Evolutionary conservation across 2,888 invertebrate species (phyloP).

Genomic region (Spodoptera littoralis): DNA sequence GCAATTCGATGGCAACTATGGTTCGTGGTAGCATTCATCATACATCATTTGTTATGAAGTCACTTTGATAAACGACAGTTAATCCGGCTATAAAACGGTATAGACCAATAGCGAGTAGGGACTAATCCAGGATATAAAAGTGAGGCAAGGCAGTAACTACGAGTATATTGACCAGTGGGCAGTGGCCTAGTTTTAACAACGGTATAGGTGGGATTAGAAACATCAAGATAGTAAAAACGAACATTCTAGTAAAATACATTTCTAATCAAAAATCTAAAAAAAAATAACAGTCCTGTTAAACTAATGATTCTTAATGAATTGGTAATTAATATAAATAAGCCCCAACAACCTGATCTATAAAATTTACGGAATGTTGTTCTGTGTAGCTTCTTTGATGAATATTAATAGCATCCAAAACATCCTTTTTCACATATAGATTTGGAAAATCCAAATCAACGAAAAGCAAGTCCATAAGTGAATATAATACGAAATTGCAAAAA

Average conservation of each 20-base stretch:
- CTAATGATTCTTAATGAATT: conserved; percentile 12
- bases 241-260: too few relatives aligned
- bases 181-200: conserved; percentile 26
- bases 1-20: too few relatives aligned
- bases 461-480: conserved; percentile 5
- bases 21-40: too few relatives aligned
- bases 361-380: conserved; percentile 21
- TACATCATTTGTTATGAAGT: too few relatives aligned
- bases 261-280: neutral
- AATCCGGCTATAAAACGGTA: neutral
- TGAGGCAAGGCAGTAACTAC: conserved; percentile 13
- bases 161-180: conserved; percentile 21
- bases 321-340: conserved; percentile 1
- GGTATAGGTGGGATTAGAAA: conserved; percentile 9
- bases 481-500: conserved; percentile 4
- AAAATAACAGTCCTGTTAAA: neutral
- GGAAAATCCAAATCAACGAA: conserved; percentile 27
- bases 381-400: conserved; percentile 19
- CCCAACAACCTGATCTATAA: conserved; percentile 7
- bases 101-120: neutral
- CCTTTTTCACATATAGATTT: conserved; percentile 13
- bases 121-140: conserved; percentile 6
- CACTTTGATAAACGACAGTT: neutral
- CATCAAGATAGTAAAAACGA: too few relatives aligned
- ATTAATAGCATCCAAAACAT: conserved; percentile 25